A percentile compares a stretch with the other conserved stretches of the same genome.
phyloP scores from a whole-genome alignment of 1,140 invertebrate species.

The Orchesella cincta region DNA sequence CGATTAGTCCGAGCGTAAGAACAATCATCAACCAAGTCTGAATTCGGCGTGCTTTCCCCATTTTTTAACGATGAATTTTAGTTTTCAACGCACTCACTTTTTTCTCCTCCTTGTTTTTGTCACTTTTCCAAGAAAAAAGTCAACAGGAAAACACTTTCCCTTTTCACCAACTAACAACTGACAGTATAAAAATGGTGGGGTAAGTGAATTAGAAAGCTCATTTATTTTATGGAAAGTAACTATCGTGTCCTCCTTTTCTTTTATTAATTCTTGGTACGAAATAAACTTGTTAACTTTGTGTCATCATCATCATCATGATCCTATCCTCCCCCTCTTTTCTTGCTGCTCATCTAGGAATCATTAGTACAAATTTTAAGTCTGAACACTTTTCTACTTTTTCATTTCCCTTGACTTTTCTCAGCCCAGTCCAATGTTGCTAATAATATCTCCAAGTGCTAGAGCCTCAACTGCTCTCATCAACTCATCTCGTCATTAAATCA shows the following conservation, averaged over 20 bases:
- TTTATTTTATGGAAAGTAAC: neutral
- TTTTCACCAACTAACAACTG: too few relatives aligned
- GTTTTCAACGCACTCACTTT: neutral
- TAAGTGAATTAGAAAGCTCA: neutral
- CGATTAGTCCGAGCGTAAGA: constrained; percentile 3
- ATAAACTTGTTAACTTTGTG: neutral
- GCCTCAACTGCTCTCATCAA: neutral
- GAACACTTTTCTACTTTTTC: too few relatives aligned
- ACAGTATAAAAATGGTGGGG: neutral
- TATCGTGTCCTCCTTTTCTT: too few relatives aligned
- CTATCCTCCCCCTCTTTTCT: neutral
- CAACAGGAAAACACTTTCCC: too few relatives aligned
- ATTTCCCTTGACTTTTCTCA: too few relatives aligned
- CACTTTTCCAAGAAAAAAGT: too few relatives aligned
- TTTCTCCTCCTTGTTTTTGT: neutral
- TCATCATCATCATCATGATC: neutral
- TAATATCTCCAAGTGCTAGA: too few relatives aligned
- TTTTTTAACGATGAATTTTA: neutral
- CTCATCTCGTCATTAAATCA: constrained; percentile 3
- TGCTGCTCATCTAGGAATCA: neutral
- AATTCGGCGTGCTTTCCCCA: neutral
- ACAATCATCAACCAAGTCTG: neutral
- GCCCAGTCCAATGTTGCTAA: too few relatives aligned
- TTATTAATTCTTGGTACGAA: neutral
- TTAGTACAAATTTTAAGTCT: too few relatives aligned